Base-by-base conservation (phyloP, 2,113 vertebrate species). In the Synodontis membranacea region DNA sequence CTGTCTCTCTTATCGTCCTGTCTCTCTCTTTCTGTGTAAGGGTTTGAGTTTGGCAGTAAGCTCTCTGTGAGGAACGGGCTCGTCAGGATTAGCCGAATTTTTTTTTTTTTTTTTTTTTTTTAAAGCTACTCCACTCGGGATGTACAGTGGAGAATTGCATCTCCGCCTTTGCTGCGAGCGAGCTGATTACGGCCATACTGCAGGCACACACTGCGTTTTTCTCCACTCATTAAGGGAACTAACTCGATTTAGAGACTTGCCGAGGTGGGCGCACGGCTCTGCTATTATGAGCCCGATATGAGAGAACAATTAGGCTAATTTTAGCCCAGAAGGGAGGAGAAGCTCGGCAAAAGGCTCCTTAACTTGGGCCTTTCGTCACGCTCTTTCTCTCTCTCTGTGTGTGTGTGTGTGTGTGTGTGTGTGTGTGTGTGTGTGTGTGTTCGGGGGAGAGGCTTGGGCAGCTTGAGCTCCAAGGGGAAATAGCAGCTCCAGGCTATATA, bases 291-390 rank as follows among this genome's bases (percentile, higher is more conserved):
- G 80, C 54, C 66, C 54, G 58, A 83, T 86, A 76, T 58, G 80
- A 87, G 80, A 87, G 86, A 83, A 87, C 86, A 87, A 87, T 87
- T 87, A 87, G 80, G 80, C 86, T 87, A 87, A 87, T 83, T 87
- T 87, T 87, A 83, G 74, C 80, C 70, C 19, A 78, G 80, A 83
- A 66, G 70, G 70, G 86, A 86, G 85, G 86, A 64, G 86, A 70
- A 54, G n/a, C 64, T 56, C 19, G 15, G 62, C 75, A 54, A 70
- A 86, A 28, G 39, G 3, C n/a, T 62, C 58, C 48, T 83, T 56
- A 56, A 84, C 66, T 37, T 8, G 34, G 68, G 83, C 66, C 48
- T 56, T 74, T 74, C 9, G 8, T n/a, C 50, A 28, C 23, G 48
- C 37, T n/a, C 21, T 54, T 48, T 21, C 31, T 12, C 5, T 44